phyloP scores from a whole-genome alignment of 2,113 vertebrate species.

The Recurvirostra avosetta region DNA sequence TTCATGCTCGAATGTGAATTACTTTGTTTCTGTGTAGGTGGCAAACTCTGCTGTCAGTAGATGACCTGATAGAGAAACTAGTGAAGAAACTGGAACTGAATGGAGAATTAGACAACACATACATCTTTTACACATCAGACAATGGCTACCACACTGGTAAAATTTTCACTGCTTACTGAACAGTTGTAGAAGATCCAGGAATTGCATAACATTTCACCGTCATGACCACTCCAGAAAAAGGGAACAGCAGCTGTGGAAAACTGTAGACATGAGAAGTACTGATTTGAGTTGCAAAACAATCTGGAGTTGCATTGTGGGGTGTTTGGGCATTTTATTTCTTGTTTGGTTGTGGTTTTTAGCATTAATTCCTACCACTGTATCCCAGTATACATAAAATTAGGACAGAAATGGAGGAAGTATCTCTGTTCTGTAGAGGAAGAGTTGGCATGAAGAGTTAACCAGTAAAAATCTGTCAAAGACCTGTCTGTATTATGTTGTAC shows the following conservation, averaged over 20 bases:
- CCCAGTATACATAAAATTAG: not conserved
- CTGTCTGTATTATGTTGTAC: not conserved
- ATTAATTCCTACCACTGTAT: not conserved
- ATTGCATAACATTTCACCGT: not conserved
- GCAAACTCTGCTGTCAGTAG: conserved; percentile 95
- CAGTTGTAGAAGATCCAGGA: not conserved
- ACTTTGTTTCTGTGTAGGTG: conserved; percentile 75
- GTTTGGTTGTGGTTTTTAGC: not conserved
- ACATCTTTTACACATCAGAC: conserved; percentile 95
- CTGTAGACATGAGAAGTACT: not conserved
- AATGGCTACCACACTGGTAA: conserved; percentile 96
- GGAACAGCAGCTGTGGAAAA: not conserved
- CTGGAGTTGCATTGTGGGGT: not conserved
- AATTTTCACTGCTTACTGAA: not conserved
- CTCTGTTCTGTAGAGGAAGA: not conserved
- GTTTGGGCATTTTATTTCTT: not conserved
- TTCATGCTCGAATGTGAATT: not conserved
- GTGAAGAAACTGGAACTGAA: conserved; percentile 83
- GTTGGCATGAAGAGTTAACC: not conserved
- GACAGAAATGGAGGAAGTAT: not conserved
- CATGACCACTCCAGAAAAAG: not conserved
- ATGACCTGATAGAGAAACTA: conserved; percentile 92
- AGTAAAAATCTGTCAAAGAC: not conserved
- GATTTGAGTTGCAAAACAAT: not conserved
- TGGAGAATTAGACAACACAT: conserved; percentile 89